A percentile compares a stretch with the other conserved stretches of the same genome.
Conservation (phyloP, 2,797 vertebrate species). For the Amphiprion clarkii region DNA sequence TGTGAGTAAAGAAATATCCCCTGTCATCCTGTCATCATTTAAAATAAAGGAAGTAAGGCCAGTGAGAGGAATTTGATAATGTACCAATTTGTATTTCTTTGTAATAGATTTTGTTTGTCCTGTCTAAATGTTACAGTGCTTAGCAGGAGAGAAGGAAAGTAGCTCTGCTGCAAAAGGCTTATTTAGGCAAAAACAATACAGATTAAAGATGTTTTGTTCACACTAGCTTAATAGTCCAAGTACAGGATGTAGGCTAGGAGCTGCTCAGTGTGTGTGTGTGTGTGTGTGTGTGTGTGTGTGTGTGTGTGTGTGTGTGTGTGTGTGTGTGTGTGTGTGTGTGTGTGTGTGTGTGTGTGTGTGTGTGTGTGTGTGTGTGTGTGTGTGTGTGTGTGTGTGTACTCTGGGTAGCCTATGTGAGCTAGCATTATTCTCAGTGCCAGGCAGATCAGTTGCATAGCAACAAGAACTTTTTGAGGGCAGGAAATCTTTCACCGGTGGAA, state of each 20-base stretch:
- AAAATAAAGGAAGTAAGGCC: neutral
- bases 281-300: conserved; percentile 30
- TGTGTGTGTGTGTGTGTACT: conserved; percentile 45
- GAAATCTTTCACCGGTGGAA: conserved; percentile 83
- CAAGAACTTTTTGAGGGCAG: conserved; percentile 83
- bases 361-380: conserved; percentile 26
- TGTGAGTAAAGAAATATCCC: neutral
- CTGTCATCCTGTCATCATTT: neutral
- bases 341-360: conserved; percentile 36
- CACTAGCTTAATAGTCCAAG: conserved; percentile 52
- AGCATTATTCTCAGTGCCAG: conserved; percentile 80
- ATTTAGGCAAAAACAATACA: conserved; percentile 51
- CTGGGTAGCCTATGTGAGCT: conserved; percentile 67
- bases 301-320: conserved; percentile 29
- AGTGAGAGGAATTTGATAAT: neutral
- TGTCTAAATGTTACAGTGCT: conserved; percentile 21
- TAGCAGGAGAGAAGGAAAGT: conserved; percentile 19
- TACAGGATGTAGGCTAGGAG: conserved; percentile 68
- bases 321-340: conserved; percentile 31
- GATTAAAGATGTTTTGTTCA: conserved; percentile 62
- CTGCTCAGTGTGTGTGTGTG: conserved; percentile 37
- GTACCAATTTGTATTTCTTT: conserved; percentile 14
- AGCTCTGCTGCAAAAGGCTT: conserved; percentile 42
- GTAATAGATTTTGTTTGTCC: conserved; percentile 7
- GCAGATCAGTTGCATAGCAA: conserved; percentile 89